Evolutionary conservation across 2,113 vertebrate genomes (phyloP).

Genomic region (Laticauda colubrina): DNA sequence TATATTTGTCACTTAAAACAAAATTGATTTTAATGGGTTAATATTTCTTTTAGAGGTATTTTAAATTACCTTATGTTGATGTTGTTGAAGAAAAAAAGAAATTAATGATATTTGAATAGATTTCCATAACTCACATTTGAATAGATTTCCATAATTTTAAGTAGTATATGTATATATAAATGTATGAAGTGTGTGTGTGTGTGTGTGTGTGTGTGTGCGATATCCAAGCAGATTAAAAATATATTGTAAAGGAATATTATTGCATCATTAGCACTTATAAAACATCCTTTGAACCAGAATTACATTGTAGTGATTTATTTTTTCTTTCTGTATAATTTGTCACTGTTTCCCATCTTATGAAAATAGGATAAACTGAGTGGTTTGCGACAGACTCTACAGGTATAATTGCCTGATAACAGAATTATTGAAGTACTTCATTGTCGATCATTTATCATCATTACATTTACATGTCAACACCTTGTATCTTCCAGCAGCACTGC

Average conservation of each 20-base stretch:
- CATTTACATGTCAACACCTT: constrained; percentile 61
- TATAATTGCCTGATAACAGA: constrained; percentile 45
- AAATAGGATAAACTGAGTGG: constrained; percentile 32
- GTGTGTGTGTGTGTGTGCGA: too few species aligned
- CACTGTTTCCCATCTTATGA: constrained; percentile 36
- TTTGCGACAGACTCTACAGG: constrained; percentile 18
- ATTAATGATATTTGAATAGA: not conserved
- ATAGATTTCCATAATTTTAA: not conserved
- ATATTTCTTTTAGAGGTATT: not conserved
- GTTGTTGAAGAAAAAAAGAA: not conserved
- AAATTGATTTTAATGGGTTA: not conserved
- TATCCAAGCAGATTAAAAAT: not conserved
- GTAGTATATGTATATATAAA: not conserved
- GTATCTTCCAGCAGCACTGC: constrained; percentile 53
- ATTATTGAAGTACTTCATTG: constrained; percentile 49
- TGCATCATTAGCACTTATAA: constrained; percentile 50
- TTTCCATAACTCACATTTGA: not conserved
- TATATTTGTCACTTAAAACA: not conserved
- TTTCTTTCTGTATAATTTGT: constrained; percentile 55
- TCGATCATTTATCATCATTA: constrained; percentile 66
- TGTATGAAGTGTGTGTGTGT: not conserved
- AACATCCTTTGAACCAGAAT: constrained; percentile 10
- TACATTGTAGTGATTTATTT: constrained; percentile 51
- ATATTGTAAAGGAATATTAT: constrained; percentile 53
- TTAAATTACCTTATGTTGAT: not conserved